Base-by-base conservation (phyloP, 2,797 vertebrate species). In the Pterois miles region DNA sequence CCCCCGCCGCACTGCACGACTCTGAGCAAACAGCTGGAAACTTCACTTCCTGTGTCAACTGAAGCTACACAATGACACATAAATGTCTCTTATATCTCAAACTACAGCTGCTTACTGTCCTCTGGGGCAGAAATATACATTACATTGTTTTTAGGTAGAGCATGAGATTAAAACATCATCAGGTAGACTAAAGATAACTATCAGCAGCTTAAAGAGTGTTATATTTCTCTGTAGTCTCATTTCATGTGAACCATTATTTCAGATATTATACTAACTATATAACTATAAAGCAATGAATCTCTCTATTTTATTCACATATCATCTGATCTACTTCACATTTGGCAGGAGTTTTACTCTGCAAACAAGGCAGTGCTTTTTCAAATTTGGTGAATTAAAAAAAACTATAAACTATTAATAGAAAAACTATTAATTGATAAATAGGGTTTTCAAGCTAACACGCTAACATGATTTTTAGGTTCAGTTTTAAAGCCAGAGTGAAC, bases 1-100 rank as follows among this genome's bases (percentile, higher is more conserved):
- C 18, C 52, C 7, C 9, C 73, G 11, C 23, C 29, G 54, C 63
- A 23, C 43, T 54, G 65, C 64, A 34, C 27, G 6, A 40, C 53
- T 81, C 79, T 43, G 65, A 60, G 53, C 70, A 70, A 76, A 84
- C 84, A 83, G 76, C 71, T 83, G 78, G 6, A 36, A 46, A n/a
- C 16, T 3, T 53, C 50, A 14, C 56, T 65, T 74, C 85, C 54
- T 73, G 74, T 71, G 82, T 8, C 80, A 91, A 90, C 85, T 59
- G 87, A 78, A 74, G 71, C 54, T 46, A 2, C 68, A 75, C 4
- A 25, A 7, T 12, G 1, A 71, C 46, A 29, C 48, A 25, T 2
- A 10, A 12, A 3, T 23, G 20, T 43, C 43, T 57, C 20, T 33
- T 36, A n/a, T 20, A 16, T 23, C 2, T 36, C 23, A 23, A 1